These are phyloP conservation scores for Euphydryas editha DNA, from an alignment of 2,888 invertebrate species.

Conservation along the genomic window DNA sequence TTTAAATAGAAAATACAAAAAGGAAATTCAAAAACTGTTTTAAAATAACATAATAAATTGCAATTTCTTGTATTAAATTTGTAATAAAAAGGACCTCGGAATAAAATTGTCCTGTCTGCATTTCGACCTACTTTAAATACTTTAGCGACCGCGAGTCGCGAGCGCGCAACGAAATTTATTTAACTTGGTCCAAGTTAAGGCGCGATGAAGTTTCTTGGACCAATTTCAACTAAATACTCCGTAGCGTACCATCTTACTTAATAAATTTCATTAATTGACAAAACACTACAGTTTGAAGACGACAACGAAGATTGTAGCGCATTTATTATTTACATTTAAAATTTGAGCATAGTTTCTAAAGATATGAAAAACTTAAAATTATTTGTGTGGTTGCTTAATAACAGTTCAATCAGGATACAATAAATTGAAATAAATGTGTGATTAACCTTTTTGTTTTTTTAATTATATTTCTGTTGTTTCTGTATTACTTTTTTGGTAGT, in stretches of 20 bases:
- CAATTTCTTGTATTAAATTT: neutral
- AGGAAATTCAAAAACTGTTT: neutral
- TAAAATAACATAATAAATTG: neutral
- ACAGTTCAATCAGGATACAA: too few species aligned
- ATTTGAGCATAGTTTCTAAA: neutral
- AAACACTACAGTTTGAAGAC: neutral
- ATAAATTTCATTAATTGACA: slow-evolving; percentile 31
- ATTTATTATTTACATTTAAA: neutral
- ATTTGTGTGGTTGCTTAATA: too few species aligned
- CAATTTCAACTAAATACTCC: slow-evolving; percentile 38
- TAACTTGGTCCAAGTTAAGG: slow-evolving; percentile 40
- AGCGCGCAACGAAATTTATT: slow-evolving; percentile 40
- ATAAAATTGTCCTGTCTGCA: slow-evolving; percentile 19
- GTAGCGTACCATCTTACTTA: slow-evolving; percentile 26
- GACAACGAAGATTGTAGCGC: neutral
- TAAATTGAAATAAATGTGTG: too few species aligned
- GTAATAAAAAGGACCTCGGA: slow-evolving; percentile 8
- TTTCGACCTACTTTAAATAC: slow-evolving; percentile 27
- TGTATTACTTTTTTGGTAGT: too few species aligned
- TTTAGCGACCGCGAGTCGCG: slow-evolving; percentile 31
- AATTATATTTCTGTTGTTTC: too few species aligned
- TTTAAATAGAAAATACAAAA: too few species aligned
- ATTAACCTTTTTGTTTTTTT: too few species aligned
- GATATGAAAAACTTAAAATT: neutral
- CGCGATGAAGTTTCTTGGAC: slow-evolving; percentile 41